phyloP scores from a whole-genome alignment of 1,140 invertebrate genomes.

The Theocolax elegans region DNA sequence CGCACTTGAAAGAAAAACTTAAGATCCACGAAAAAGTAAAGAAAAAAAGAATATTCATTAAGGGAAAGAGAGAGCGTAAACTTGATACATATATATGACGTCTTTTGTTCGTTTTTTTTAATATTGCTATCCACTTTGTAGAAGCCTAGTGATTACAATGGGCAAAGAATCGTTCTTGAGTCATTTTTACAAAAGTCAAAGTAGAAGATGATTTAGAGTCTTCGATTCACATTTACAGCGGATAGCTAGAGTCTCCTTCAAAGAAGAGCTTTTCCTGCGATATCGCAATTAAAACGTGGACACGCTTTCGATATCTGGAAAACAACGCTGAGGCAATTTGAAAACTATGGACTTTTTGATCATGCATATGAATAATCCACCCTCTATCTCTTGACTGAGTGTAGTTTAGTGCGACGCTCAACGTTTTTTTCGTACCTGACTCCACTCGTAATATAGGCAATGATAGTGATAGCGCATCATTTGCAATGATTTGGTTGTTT shows the following conservation, averaged over 20 bases:
- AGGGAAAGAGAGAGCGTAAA: slow-evolving; percentile 56
- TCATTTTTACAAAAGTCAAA: slow-evolving; percentile 18
- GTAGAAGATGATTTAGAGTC: slow-evolving; percentile 25
- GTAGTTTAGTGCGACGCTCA: slow-evolving; percentile 42
- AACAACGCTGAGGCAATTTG: slow-evolving; percentile 68
- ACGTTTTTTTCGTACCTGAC: slow-evolving; percentile 37
- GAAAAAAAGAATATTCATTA: slow-evolving; percentile 23
- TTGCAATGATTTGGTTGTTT: slow-evolving; percentile 5
- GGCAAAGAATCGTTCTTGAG: not conserved
- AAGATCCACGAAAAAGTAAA: slow-evolving; percentile 10
- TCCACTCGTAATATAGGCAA: slow-evolving; percentile 9
- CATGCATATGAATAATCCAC: slow-evolving; percentile 61
- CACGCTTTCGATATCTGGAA: slow-evolving; percentile 62
- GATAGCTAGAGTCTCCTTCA: slow-evolving; percentile 52
- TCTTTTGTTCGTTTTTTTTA: slow-evolving; percentile 45
- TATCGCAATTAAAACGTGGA: slow-evolving; percentile 53
- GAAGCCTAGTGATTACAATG: too few relatives aligned
- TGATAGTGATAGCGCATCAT: slow-evolving; percentile 30
- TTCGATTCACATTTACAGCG: slow-evolving; percentile 35
- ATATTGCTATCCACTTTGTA: slow-evolving; percentile 42
- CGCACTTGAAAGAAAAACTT: slow-evolving; percentile 8
- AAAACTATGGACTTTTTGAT: slow-evolving; percentile 70
- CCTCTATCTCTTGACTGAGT: slow-evolving; percentile 50
- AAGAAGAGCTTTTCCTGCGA: slow-evolving; percentile 44
- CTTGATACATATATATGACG: slow-evolving; percentile 46